Base-by-base conservation (phyloP, 2,888 invertebrate species). In the Eupithecia exiguata region DNA sequence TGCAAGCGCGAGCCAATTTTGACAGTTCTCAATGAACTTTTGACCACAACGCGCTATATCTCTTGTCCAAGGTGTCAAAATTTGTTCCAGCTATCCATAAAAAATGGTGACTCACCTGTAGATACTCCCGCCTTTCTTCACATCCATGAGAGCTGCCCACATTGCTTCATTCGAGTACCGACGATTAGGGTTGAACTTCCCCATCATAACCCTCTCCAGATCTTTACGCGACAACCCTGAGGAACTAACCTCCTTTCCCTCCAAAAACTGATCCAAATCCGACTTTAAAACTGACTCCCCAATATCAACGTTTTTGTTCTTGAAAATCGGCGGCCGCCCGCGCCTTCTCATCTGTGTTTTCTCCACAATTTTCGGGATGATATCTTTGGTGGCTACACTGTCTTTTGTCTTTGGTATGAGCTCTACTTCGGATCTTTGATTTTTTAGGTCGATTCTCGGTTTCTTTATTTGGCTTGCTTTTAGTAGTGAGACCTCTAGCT, bases 141-240 rank as follows among this genome's bases (percentile, higher is more conserved):
- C 95, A 75, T 95, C 95, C 95, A 95, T 95, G 1, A 95, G 86
- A 1, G 95, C 95, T 1, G 95, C 94, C 93, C 95, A 95, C 90
- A 95, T 93, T 0, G 95, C 95, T 74, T 95, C 94, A 72, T 95
- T 94, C 0, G 94, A 94, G 75, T 95, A 95, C 72, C 95, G 84
- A 61, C 95, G 83, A 65, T 95, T 95, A 25, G 95, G 95, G 75
- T 95, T 95, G 49, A 94, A 95, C 75, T 95, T 95, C 0, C 95
- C 95, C 94, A 94, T 94, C 95, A 95, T 94, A 0, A 94, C 94
- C 62, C 94, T 86, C 74, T 95, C 95, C 74, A 95, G 79, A 66
- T 94, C 94, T 75, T 94, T 94, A 9, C 95, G 83, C 5, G 94
- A 94, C 82, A 95, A 67, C 40, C 95, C 95, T 1, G 94, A 94